Evolutionary conservation across 37 sponge, comb jelly and placozoan genomes (phyloP).

Genomic region (Beroe forskalii): DNA sequence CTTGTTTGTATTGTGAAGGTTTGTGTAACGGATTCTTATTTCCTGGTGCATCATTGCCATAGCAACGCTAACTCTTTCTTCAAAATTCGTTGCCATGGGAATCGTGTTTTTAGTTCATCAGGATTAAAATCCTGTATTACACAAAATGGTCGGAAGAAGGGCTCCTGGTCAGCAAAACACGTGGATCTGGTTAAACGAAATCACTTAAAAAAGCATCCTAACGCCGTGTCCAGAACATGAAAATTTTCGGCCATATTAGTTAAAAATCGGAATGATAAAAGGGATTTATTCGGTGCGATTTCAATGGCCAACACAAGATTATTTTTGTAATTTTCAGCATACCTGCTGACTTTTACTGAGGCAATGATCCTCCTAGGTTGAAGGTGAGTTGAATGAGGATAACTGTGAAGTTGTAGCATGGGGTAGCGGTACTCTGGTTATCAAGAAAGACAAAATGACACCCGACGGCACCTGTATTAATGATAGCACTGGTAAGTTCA

Average conservation of each 20-base stretch:
- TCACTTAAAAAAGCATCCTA: too few relatives aligned
- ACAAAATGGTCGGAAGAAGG: too few relatives aligned
- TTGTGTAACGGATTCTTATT: slow-evolving; percentile 7
- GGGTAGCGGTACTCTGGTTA: slow-evolving; percentile 11
- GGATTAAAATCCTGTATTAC: background rate
- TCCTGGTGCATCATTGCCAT: background rate
- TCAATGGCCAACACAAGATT: too few relatives aligned
- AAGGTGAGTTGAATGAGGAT: background rate
- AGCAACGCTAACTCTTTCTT: background rate
- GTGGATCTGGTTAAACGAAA: too few relatives aligned
- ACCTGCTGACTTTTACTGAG: too few relatives aligned
- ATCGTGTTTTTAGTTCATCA: background rate
- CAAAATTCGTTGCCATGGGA: background rate
- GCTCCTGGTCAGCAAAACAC: too few relatives aligned
- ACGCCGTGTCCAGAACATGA: too few relatives aligned
- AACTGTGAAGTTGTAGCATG: slow-evolving; percentile 52
- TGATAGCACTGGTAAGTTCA: slow-evolving; percentile 20
- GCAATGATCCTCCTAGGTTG: slow-evolving; percentile 42
- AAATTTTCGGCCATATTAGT: too few relatives aligned
- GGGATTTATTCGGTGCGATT: too few relatives aligned
- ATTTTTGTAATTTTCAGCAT: too few relatives aligned
- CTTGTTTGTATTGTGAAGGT: slow-evolving; percentile 2
- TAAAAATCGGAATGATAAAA: too few relatives aligned
- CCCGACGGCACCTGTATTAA: background rate
- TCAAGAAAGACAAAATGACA: slow-evolving; percentile 25